phyloP scores from a whole-genome alignment of 2,888 invertebrate genomes.

The Cinara cedri region DNA sequence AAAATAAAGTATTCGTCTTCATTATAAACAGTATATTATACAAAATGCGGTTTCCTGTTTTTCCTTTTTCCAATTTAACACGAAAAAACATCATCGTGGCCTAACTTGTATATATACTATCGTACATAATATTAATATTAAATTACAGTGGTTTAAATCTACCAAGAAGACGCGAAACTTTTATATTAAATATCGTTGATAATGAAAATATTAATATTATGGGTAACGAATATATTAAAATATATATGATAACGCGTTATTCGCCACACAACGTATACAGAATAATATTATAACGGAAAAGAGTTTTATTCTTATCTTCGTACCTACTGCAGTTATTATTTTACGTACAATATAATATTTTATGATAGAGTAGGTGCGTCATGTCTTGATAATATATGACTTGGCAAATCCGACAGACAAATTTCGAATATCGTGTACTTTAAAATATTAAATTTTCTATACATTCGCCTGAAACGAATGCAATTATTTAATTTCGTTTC shows the following conservation, averaged over 20 bases:
- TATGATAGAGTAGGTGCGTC: conserved; percentile 26
- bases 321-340: not conserved
- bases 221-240: not conserved
- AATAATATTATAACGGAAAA: not conserved
- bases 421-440: conserved; percentile 8
- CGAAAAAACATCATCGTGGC: no score
- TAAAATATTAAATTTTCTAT: conserved; percentile 45
- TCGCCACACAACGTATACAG: not conserved
- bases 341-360: not conserved
- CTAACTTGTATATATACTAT: no score
- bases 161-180: no score
- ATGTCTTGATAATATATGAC: not conserved
- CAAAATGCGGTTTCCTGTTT: no score
- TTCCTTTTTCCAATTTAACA: no score
- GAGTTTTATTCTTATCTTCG: not conserved
- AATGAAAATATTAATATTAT: not conserved
- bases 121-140: no score
- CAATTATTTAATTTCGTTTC: conserved; percentile 31
- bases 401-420: conserved; percentile 22
- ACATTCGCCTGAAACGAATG: conserved; percentile 7
- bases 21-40: no score
- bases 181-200: no score
- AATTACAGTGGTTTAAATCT: no score
- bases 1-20: no score
- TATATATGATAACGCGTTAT: not conserved